Evolutionary conservation across 2,797 vertebrate species (phyloP), one percentile per base, ranked within the genome.

Genomic region (Tiaroga cobitis): DNA sequence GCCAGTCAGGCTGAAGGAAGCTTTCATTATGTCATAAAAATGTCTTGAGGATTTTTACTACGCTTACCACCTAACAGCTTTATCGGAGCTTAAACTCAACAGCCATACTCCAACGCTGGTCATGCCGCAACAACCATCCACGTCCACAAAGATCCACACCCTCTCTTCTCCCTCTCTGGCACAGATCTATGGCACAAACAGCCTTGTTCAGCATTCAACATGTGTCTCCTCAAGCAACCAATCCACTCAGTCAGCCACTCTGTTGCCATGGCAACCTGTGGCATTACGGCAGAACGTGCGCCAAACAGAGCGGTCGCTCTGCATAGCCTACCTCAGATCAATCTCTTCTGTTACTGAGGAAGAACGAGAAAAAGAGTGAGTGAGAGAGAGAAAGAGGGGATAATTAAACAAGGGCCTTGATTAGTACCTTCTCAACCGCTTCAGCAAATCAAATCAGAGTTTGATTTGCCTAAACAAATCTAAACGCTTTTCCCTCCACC

Each of bases 221-320:
- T 73, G 87, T 85, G 73, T 78, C 68, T 83, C 43, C 61, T 81
- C 67, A 41, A 3, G 24, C 81, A 73, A 29, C 83, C 81, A 87
- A 84, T 87, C 29, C 86, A 79, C 72, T 65, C 80, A 80, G 68
- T 79, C 83, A 90, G 85, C 86, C 80, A 93, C 93, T 93, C 92
- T 90, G 84, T 95, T 63, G 51, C 95, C 90, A 93, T 93, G 94
- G 94, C 91, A 96, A 96, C 95, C 84, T 21, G 46, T 19, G 92
- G 93, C 94, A 86, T 83, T 93, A 90, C 7, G 16, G 85, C 89
- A 89, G 89, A 90, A 92, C 86, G 39, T 37, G 69, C 59, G 56
- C 86, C 87, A 91, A 91, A 90, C 90, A 88, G 51, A 75, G 81
- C 82, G 86, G 87, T 82, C 43, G 37, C 84, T 88, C 77, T 73